Conservation (phyloP, 2,888 invertebrate genomes). For the Amaurobius ferox region DNA sequence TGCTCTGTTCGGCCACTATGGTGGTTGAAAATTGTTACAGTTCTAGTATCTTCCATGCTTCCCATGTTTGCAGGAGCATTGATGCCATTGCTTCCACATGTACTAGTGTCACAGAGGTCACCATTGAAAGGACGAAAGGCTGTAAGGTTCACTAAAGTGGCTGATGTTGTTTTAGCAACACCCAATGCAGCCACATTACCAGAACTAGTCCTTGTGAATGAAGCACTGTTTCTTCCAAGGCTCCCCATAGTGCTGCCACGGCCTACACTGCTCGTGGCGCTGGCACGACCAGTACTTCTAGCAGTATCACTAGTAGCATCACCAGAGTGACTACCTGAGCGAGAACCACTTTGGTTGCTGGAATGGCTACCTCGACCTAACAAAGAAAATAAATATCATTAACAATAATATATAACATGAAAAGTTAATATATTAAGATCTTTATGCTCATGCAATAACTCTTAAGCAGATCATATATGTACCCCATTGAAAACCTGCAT, state of each 20-base stretch:
- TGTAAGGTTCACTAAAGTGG: constrained; percentile 72
- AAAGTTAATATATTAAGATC: too few relatives aligned
- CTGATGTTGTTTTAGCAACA: constrained; percentile 50
- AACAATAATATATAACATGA: too few relatives aligned
- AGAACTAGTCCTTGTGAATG: constrained; percentile 69
- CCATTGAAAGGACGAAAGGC: constrained; percentile 71
- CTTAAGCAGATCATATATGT: too few relatives aligned
- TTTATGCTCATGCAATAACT: too few relatives aligned
- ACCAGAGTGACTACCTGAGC: constrained; percentile 67
- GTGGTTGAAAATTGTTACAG: constrained; percentile 46
- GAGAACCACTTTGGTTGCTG: constrained; percentile 68
- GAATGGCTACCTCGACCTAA: constrained; percentile 69
- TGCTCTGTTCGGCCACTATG: constrained; percentile 43
- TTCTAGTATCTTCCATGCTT: constrained; percentile 45
- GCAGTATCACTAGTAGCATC: constrained; percentile 65
- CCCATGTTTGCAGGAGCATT: constrained; percentile 18
- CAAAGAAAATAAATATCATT: too few relatives aligned
- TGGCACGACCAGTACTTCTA: constrained; percentile 62
- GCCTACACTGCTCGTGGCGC: constrained; percentile 68
- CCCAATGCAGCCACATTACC: constrained; percentile 59
- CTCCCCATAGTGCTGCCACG: constrained; percentile 68
- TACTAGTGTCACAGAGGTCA: constrained; percentile 39
- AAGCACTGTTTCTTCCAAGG: constrained; percentile 64
- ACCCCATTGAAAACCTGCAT: too few relatives aligned
- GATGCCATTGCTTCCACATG: constrained; percentile 58